phyloP scores from a whole-genome alignment of 2,888 invertebrate species.

The Chalcosyrphus nemorum region DNA sequence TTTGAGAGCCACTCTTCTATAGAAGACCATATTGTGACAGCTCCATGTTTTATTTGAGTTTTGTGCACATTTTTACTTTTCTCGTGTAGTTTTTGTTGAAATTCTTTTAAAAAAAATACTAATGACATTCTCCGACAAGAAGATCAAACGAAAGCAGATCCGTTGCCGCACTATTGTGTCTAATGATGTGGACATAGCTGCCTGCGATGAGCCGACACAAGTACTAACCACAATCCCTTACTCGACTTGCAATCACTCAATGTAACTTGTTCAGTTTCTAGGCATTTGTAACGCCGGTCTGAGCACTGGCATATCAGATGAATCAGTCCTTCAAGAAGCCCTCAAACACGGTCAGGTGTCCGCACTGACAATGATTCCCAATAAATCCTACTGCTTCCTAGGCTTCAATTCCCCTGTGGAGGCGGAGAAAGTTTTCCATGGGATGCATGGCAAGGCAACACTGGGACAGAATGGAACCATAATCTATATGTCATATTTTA shows the following conservation, averaged over 20 bases:
- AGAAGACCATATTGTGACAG: no score
- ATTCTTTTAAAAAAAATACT: conserved; percentile 48
- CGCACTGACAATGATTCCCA: conserved; percentile 87
- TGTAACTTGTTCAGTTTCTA: conserved; percentile 72
- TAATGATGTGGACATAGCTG: conserved; percentile 81
- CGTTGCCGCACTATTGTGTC: conserved; percentile 82
- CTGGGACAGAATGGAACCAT: conserved; percentile 84
- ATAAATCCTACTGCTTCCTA: conserved; percentile 92
- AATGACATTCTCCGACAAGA: conserved; percentile 76
- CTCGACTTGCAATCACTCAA: background rate
- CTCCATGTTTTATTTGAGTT: background rate
- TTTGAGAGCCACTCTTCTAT: no score
- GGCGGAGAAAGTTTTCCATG: conserved; percentile 84
- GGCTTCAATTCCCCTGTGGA: conserved; percentile 83
- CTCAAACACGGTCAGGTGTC: conserved; percentile 83
- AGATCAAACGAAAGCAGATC: conserved; percentile 82
- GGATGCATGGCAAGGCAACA: conserved; percentile 85
- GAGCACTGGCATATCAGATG: conserved; percentile 89
- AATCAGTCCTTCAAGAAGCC: conserved; percentile 84
- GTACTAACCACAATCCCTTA: background rate
- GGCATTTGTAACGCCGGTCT: conserved; percentile 94
- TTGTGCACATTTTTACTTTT: background rate
- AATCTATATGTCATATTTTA: conserved; percentile 84
- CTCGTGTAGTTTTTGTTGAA: background rate
- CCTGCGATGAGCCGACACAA: conserved; percentile 79